Conservation (phyloP, 2,797 vertebrate genomes). For the Taenioides sp. region DNA sequence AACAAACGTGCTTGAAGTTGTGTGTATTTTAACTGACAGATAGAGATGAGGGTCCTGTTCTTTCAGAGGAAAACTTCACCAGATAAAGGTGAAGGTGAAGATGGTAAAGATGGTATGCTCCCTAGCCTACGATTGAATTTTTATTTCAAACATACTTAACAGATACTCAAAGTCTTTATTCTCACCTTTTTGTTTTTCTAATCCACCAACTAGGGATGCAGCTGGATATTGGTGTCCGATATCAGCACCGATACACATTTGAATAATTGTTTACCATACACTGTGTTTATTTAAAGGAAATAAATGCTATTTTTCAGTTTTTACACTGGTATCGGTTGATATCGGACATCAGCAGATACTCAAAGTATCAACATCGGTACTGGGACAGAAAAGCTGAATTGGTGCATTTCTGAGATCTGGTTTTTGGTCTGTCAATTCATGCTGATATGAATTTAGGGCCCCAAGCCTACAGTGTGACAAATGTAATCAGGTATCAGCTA, state of each 20-base stretch:
- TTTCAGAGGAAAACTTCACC: not conserved
- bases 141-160: not conserved
- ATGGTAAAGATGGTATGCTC: not conserved
- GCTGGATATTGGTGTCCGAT: too few relatives aligned
- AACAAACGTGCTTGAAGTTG: conserved; percentile 18
- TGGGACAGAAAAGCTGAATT: too few relatives aligned
- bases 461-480: conserved; percentile 31
- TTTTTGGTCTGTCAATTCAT: conserved; percentile 24
- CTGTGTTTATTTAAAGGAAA: too few relatives aligned
- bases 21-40: not conserved
- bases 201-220: not conserved
- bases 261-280: too few relatives aligned
- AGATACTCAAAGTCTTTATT: conserved; percentile 1
- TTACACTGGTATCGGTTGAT: too few relatives aligned
- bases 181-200: not conserved
- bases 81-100: not conserved
- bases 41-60: not conserved
- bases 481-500: conserved; percentile 27
- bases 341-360: too few relatives aligned
- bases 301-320: too few relatives aligned
- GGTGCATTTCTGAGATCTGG: not conserved
- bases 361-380: too few relatives aligned
- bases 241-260: too few relatives aligned
- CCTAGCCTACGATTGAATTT: conserved; percentile 20
- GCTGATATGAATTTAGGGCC: conserved; percentile 20